Percentiles rank a stretch among this genome's conserved stretches.
phyloP scores from a whole-genome alignment of 2,113 vertebrate genomes.

The Pimephales promelas region DNA sequence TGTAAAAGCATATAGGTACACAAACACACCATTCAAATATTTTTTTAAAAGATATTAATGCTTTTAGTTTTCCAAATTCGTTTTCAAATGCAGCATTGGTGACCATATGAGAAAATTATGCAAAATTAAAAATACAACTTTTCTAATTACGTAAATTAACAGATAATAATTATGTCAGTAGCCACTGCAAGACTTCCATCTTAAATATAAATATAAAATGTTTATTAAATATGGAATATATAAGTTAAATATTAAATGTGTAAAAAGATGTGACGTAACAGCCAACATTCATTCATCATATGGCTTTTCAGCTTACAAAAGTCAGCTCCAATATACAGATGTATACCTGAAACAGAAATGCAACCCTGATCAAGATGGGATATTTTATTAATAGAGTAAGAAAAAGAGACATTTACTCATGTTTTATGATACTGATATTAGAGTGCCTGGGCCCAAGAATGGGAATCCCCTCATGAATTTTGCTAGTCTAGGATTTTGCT shows the following conservation, averaged over 20 bases:
- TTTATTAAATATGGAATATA: neutral
- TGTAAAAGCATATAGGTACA: neutral
- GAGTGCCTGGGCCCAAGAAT: neutral
- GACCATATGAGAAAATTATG: too few relatives aligned
- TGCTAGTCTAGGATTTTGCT: neutral
- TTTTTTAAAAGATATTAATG: neutral
- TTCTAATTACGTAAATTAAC: too few relatives aligned
- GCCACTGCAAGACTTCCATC: too few relatives aligned
- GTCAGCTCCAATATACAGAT: neutral
- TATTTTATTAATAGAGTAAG: neutral
- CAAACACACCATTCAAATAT: neutral
- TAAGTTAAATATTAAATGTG: neutral
- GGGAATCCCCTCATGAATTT: neutral
- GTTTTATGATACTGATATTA: neutral
- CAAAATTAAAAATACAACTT: too few relatives aligned
- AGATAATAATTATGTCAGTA: too few relatives aligned
- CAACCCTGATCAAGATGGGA: neutral
- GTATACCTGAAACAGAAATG: neutral
- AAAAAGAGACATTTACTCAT: neutral
- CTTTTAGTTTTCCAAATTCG: neutral
- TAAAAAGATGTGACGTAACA: neutral
- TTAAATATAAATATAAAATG: neutral
- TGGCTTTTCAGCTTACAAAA: conserved; percentile 2
- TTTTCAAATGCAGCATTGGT: neutral
- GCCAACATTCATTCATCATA: neutral